Evolutionary conservation across 2,797 vertebrate genomes (phyloP).

Genomic region (Oophaga sylvatica): DNA sequence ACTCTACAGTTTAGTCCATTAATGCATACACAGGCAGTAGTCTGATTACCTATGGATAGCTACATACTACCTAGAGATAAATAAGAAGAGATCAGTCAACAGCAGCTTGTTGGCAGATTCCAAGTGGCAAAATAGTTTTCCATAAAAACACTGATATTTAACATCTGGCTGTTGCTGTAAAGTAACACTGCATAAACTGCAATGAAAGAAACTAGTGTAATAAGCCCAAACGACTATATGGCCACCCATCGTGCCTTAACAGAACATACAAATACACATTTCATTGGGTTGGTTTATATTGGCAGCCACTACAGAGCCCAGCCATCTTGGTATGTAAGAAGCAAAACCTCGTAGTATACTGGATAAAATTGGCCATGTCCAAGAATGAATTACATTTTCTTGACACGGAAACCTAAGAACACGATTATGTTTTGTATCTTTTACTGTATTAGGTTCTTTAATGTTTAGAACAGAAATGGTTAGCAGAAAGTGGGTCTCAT

Average conservation of each 20-base stretch:
- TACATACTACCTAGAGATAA: neutral
- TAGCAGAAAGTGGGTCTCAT: neutral
- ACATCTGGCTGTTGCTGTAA: neutral
- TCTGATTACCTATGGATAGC: neutral
- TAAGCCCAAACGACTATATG: neutral
- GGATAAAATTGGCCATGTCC: neutral
- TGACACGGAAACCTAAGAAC: neutral
- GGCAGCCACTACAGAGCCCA: neutral
- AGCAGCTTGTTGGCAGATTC: neutral
- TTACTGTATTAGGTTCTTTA: neutral
- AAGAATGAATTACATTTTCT: slow-evolving; percentile 14
- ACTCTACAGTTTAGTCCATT: neutral
- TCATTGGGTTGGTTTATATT: neutral
- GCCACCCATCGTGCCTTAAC: neutral
- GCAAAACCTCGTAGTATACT: neutral
- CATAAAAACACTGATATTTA: neutral
- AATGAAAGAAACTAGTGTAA: slow-evolving; percentile 3
- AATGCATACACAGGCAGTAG: neutral
- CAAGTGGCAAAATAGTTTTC: neutral
- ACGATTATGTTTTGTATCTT: neutral
- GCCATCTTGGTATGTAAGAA: neutral
- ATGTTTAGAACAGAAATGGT: slow-evolving; percentile 19
- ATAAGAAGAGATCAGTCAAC: slow-evolving; percentile 17
- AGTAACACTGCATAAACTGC: slow-evolving; percentile 2
- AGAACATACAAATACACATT: slow-evolving; percentile 14